A percentile compares a stretch with the other conserved stretches of the same genome.
phyloP scores from a whole-genome alignment of 2,113 vertebrate species.

The Leiothrix lutea region DNA sequence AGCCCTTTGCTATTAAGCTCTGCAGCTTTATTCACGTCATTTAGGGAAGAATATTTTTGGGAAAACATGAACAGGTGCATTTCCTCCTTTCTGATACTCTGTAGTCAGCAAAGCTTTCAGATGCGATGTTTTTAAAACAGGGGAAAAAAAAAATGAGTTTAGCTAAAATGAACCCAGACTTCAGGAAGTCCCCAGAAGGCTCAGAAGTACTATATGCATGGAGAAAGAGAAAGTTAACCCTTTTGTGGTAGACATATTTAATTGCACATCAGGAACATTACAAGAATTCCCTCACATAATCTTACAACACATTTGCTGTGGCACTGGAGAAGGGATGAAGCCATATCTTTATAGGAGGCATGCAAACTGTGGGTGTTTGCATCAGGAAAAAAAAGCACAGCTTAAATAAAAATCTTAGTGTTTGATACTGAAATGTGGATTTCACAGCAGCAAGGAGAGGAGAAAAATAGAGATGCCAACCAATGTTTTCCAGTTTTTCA shows the following conservation, averaged over 20 bases:
- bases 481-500: not conserved
- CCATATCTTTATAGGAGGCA: not conserved
- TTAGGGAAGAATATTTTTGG: not conserved
- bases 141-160: not conserved
- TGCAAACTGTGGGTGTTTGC: not conserved
- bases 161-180: not conserved
- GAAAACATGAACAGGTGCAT: not conserved
- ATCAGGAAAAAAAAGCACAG: not conserved
- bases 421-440: not conserved
- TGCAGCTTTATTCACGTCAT: not conserved
- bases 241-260: not conserved
- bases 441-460: not conserved
- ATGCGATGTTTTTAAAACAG: not conserved
- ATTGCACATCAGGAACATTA: rapidly evolving
- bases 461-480: not conserved
- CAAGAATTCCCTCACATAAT: not conserved
- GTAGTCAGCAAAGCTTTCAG: not conserved
- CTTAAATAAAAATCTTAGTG: not conserved
- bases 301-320: not conserved
- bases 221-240: not conserved
- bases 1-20: not conserved
- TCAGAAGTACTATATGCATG: not conserved
- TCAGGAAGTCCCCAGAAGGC: not conserved
- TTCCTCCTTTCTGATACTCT: not conserved
- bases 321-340: not conserved